Evolutionary conservation across 2,888 invertebrate species (phyloP).

Genomic region (Tetragnatha montana): DNA sequence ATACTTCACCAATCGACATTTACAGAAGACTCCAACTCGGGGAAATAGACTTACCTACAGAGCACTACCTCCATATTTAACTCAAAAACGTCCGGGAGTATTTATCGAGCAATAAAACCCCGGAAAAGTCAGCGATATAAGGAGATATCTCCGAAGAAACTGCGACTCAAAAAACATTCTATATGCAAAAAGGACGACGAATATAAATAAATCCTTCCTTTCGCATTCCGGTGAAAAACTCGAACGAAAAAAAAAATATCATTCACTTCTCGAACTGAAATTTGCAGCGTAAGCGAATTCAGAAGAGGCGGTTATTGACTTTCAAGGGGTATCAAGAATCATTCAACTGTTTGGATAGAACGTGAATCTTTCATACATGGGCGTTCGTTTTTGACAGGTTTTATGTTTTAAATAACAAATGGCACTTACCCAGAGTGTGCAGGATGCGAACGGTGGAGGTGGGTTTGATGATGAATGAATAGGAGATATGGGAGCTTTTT

Average conservation of each 20-base stretch:
- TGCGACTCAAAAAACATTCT: slow-evolving; percentile 14
- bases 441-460: too few relatives aligned
- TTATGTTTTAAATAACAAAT: not conserved
- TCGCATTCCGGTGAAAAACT: not conserved
- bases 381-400: not conserved
- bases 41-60: too few relatives aligned
- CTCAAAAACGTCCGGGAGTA: not conserved
- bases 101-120: not conserved
- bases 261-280: slow-evolving; percentile 14
- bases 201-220: slow-evolving; percentile 23
- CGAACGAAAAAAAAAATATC: slow-evolving; percentile 9
- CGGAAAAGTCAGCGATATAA: slow-evolving; percentile 4
- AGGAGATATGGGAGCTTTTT: too few relatives aligned
- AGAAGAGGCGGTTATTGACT: slow-evolving; percentile 2
- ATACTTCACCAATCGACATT: too few relatives aligned
- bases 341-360: not conserved
- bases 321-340: slow-evolving; percentile 11
- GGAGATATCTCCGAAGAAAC: slow-evolving; percentile 8
- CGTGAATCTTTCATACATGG: not conserved
- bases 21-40: too few relatives aligned
- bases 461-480: too few relatives aligned
- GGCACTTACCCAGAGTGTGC: too few relatives aligned
- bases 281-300: not conserved
- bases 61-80: too few relatives aligned
- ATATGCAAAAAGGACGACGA: slow-evolving; percentile 1